Percentiles rank a stretch among this genome's conserved stretches.
Conservation (phyloP, 2,888 invertebrate genomes). For the Theretra japonica region DNA sequence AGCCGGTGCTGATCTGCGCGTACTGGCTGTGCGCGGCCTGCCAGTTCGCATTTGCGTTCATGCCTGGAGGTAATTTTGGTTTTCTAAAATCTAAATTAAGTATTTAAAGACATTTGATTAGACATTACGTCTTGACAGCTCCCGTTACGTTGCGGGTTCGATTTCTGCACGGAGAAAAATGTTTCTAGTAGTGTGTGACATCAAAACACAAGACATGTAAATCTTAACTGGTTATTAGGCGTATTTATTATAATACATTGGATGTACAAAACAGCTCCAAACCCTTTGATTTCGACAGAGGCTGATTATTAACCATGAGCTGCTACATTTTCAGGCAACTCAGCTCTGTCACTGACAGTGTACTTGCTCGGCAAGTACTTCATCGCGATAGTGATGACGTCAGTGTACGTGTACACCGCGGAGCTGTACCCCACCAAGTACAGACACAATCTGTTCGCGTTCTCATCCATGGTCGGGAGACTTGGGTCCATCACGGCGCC, state of each 20-base stretch:
- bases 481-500: conserved; percentile 88
- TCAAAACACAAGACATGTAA: too few species aligned
- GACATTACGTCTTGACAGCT: too few species aligned
- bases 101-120: background rate
- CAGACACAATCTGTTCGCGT: conserved; percentile 87
- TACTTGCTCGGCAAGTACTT: conserved; percentile 87
- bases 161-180: too few species aligned
- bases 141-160: too few species aligned
- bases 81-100: background rate
- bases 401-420: conserved; percentile 87
- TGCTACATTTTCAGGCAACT: conserved; percentile 52
- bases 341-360: conserved; percentile 73
- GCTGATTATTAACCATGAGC: too few species aligned
- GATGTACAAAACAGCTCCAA: too few species aligned
- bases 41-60: conserved; percentile 85
- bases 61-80: conserved; percentile 78
- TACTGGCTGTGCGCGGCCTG: conserved; percentile 87
- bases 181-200: too few species aligned
- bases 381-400: conserved; percentile 87
- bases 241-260: too few species aligned
- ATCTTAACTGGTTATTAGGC: too few species aligned
- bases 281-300: too few species aligned
- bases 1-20: conserved; percentile 85
- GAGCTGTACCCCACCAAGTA: conserved; percentile 89
- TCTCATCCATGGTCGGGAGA: conserved; percentile 88